Evolutionary conservation across 2,888 invertebrate genomes (phyloP).

Genomic region (Cyaniris semiargus): DNA sequence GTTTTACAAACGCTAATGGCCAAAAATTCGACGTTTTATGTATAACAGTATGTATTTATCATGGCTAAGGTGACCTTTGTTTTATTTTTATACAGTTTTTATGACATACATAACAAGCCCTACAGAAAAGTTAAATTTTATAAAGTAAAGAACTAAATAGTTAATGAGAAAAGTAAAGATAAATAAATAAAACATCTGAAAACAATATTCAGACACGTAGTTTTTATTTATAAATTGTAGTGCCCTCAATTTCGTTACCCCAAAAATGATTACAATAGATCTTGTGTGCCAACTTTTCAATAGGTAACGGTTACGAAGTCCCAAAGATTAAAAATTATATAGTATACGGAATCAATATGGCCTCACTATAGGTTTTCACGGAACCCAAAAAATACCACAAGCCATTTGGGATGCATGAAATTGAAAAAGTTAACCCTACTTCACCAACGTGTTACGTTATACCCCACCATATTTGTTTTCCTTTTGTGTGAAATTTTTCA

Average conservation of each 20-base stretch:
- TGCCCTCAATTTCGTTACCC: no score
- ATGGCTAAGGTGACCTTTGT: constrained; percentile 50
- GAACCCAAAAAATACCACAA: not conserved
- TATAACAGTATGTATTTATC: constrained; percentile 54
- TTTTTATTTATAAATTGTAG: no score
- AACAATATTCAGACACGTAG: no score
- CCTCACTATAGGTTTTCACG: not conserved
- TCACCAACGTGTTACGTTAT: not conserved
- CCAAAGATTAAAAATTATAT: not conserved
- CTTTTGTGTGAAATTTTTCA: constrained; percentile 18
- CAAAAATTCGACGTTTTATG: constrained; percentile 55
- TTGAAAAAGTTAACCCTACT: constrained; percentile 31
- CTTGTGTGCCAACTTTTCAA: no score
- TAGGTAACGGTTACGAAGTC: no score
- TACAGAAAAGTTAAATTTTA: no score
- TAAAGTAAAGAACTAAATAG: not conserved
- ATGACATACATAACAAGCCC: not conserved
- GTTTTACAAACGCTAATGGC: constrained; percentile 69
- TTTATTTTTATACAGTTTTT: not conserved
- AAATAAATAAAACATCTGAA: no score
- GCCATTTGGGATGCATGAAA: not conserved
- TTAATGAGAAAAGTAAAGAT: no score
- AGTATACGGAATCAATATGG: not conserved
- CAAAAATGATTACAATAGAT: no score
- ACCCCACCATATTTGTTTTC: constrained; percentile 5